A percentile compares a stretch with the other conserved stretches of the same genome.
Conservation (phyloP, 2,113 vertebrate species). For the Ardeotis arabs region DNA sequence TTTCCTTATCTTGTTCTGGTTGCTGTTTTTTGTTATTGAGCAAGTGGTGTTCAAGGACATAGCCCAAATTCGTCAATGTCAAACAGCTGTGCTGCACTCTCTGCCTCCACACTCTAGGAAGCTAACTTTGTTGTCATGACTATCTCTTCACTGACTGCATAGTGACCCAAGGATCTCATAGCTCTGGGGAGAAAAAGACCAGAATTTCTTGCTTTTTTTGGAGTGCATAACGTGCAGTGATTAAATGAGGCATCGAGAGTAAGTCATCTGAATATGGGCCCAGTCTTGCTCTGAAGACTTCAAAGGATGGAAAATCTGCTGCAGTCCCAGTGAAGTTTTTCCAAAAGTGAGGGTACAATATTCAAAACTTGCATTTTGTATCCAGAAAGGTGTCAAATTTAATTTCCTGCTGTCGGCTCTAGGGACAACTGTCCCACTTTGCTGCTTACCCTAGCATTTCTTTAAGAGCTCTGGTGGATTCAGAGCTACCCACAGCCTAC, state of each 20-base stretch:
- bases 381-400: slow-evolving; percentile 3
- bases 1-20: too few species aligned
- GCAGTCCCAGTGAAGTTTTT: background rate
- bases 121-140: background rate
- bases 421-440: background rate
- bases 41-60: too few species aligned
- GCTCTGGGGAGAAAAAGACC: background rate
- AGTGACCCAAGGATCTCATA: background rate
- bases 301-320: slow-evolving; percentile 5
- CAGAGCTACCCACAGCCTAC: background rate
- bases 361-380: background rate
- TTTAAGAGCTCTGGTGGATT: background rate
- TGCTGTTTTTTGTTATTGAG: too few species aligned
- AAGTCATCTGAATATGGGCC: background rate
- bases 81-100: too few species aligned
- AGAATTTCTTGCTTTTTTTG: background rate
- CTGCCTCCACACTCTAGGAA: background rate
- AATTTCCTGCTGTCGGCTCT: background rate
- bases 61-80: too few species aligned
- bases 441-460: background rate
- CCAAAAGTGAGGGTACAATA: background rate
- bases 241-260: background rate
- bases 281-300: background rate
- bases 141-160: background rate
- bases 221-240: background rate